Evolutionary conservation across 2,113 vertebrate species (phyloP).

Genomic region (Ia io): DNA sequence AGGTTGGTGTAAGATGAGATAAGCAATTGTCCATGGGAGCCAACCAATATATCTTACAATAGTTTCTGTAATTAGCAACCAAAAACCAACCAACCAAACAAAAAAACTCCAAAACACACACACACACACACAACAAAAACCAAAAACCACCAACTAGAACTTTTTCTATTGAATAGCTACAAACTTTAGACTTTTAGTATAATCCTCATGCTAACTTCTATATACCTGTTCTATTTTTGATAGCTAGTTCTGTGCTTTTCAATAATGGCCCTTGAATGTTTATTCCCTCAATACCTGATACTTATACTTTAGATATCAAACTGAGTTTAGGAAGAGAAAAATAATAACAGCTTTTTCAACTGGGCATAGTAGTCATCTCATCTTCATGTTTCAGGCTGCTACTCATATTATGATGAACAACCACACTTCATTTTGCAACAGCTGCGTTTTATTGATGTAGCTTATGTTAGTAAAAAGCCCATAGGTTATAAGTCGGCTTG

Average conservation of each 20-base stretch:
- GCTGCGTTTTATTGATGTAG: slow-evolving; percentile 56
- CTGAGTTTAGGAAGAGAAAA: slow-evolving; percentile 19
- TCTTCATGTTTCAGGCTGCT: slow-evolving; percentile 38
- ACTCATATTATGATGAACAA: slow-evolving; percentile 23
- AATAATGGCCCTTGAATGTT: background rate
- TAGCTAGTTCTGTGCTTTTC: background rate
- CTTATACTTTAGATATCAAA: background rate
- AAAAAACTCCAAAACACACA: background rate
- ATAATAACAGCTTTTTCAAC: background rate
- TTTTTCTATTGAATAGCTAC: background rate
- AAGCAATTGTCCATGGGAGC: background rate
- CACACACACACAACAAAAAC: too few relatives aligned
- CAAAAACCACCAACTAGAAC: background rate
- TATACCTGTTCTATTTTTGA: background rate
- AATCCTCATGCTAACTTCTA: background rate
- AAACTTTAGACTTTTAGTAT: background rate
- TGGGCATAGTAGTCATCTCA: background rate
- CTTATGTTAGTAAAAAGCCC: slow-evolving; percentile 47
- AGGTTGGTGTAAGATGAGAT: background rate
- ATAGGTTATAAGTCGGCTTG: slow-evolving; percentile 42
- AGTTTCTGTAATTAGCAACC: background rate
- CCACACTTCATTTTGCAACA: slow-evolving; percentile 4
- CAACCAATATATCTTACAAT: background rate
- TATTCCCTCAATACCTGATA: background rate
- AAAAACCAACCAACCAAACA: background rate